phyloP scores from a whole-genome alignment of 2,113 vertebrate genomes.

The Rhombomys opimus region DNA sequence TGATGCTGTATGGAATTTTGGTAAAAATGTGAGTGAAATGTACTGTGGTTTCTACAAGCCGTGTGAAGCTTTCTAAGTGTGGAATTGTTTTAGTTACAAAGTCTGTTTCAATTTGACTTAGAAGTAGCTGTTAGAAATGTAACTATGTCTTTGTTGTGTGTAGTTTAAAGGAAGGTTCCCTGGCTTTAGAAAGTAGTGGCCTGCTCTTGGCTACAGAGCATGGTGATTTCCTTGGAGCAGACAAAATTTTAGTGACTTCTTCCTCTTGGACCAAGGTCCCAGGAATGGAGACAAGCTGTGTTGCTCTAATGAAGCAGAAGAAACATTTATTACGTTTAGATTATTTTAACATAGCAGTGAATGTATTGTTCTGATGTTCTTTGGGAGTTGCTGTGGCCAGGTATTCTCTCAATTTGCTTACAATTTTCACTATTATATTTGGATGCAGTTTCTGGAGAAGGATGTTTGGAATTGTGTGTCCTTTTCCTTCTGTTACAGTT shows the following conservation, averaged over 20 bases:
- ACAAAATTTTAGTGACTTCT: background rate
- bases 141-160: background rate
- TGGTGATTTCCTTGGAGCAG: background rate
- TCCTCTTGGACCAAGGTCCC: background rate
- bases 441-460: background rate
- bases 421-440: background rate
- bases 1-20: background rate
- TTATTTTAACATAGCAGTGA: background rate
- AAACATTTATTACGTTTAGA: background rate
- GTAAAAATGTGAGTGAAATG: background rate
- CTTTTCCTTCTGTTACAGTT: background rate
- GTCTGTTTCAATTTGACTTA: conserved; percentile 26
- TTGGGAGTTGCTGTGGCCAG: background rate
- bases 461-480: background rate
- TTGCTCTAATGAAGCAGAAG: background rate
- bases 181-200: conserved; percentile 16
- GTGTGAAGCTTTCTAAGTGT: background rate
- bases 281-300: background rate
- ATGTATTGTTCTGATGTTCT: background rate
- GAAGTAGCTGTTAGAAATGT: conserved; percentile 54
- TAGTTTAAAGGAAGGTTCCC: conserved; percentile 7
- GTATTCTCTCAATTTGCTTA: conserved; percentile 26
- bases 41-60: background rate
- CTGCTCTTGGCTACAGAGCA: background rate
- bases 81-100: conserved; percentile 13